Conservation (phyloP, 2,888 invertebrate species). For the Rhimphoctona megacephalus region DNA sequence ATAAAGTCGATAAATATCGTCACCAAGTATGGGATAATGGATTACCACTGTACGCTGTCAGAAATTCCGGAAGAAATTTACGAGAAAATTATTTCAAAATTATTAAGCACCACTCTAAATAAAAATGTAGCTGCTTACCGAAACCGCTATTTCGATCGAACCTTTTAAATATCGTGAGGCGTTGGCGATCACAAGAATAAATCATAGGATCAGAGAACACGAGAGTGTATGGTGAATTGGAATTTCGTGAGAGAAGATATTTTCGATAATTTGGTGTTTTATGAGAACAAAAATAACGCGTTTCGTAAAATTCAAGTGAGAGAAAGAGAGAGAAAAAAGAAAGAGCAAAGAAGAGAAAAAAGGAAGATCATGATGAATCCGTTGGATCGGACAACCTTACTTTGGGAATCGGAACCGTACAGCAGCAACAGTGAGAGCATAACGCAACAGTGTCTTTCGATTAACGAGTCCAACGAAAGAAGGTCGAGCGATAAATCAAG, state of each 20-base stretch:
- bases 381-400: conserved; percentile 59
- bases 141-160: conserved; percentile 53
- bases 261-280: conserved; percentile 61
- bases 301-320: conserved; percentile 32
- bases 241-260: conserved; percentile 33
- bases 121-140: conserved; percentile 38
- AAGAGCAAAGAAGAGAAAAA: conserved; percentile 30
- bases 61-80: conserved; percentile 56
- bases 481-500: conserved; percentile 71
- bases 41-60: conserved; percentile 43
- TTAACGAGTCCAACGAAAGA: conserved; percentile 71
- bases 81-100: conserved; percentile 64
- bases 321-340: conserved; percentile 24
- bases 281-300: conserved; percentile 52
- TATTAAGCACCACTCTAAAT: conserved; percentile 38
- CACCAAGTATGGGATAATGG: conserved; percentile 49
- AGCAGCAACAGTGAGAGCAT: conserved; percentile 52
- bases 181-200: conserved; percentile 63
- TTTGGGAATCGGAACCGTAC: conserved; percentile 53
- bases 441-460: conserved; percentile 67
- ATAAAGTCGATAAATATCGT: conserved; percentile 50
- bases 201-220: conserved; percentile 64
- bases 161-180: conserved; percentile 48
- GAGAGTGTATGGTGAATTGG: conserved; percentile 32
- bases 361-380: conserved; percentile 61